Conservation (phyloP, 2,797 vertebrate species). For the Poecilia velifera region DNA sequence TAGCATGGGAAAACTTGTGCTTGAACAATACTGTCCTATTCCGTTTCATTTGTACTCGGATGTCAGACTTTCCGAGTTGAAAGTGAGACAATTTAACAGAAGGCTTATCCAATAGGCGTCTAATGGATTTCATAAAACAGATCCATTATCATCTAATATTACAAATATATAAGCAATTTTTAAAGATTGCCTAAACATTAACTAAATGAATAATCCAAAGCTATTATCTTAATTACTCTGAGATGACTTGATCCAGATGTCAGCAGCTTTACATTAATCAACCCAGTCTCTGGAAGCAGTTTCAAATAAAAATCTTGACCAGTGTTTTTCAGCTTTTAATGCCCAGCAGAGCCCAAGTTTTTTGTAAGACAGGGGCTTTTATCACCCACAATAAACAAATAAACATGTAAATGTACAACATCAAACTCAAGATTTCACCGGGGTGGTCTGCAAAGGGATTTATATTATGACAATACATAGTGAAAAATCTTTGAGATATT, state of each 20-base stretch:
- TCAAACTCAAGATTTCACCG: not conserved
- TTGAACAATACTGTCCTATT: not conserved
- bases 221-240: not conserved
- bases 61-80: not conserved
- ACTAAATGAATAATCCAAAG: not conserved
- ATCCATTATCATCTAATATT: not conserved
- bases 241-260: not conserved
- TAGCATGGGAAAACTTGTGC: not conserved
- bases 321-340: not conserved
- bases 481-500: not conserved
- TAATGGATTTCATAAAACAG: not conserved
- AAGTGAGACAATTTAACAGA: not conserved
- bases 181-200: not conserved
- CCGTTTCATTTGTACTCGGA: not conserved
- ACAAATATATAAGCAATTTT: not conserved
- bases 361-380: not conserved
- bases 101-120: not conserved
- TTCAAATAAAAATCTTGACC: constrained; percentile 1
- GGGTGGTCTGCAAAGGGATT: not conserved
- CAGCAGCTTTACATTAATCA: not conserved
- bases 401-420: not conserved
- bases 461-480: not conserved
- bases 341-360: not conserved
- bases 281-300: not conserved
- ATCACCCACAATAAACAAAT: not conserved